Conservation (phyloP, 2,888 invertebrate species). For the Ochlodes sylvanus region DNA sequence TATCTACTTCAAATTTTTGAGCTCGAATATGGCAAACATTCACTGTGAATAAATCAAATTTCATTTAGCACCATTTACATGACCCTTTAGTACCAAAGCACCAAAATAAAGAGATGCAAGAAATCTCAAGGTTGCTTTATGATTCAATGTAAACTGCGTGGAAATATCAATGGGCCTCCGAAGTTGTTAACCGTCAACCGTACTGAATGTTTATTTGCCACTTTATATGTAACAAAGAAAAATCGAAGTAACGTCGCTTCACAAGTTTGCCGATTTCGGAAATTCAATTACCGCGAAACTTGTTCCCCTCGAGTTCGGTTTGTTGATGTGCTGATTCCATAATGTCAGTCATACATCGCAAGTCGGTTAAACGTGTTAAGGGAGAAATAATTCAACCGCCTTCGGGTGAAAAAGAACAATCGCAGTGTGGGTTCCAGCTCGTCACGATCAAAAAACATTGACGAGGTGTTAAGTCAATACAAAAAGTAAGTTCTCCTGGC, state of each 20-base stretch:
- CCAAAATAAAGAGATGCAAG: not conserved
- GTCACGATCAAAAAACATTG: conserved; percentile 45
- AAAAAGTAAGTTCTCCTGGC: conserved; percentile 28
- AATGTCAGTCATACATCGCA: conserved; percentile 64
- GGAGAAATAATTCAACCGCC: conserved; percentile 58
- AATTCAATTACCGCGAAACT: conserved; percentile 63
- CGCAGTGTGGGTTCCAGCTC: conserved; percentile 40
- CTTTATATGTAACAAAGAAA: conserved; percentile 32
- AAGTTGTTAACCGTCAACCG: conserved; percentile 8
- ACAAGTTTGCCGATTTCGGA: conserved; percentile 49
- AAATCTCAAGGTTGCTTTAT: conserved; percentile 2
- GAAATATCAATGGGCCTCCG: conserved; percentile 21
- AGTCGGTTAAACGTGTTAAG: conserved; percentile 62
- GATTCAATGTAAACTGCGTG: conserved; percentile 23
- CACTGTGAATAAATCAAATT: no score
- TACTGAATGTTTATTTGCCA: conserved; percentile 18
- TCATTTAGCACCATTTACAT: not conserved
- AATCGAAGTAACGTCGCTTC: conserved; percentile 29
- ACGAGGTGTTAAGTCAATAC: conserved; percentile 43
- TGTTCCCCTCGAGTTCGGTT: conserved; percentile 52
- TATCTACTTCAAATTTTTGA: no score
- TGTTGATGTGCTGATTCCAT: conserved; percentile 68
- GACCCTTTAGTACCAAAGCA: not conserved
- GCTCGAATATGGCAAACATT: no score
- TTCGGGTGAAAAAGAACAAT: conserved; percentile 46